Percentiles rank a stretch among this genome's conserved stretches.
phyloP scores from a whole-genome alignment of 2,113 vertebrate species.

The Beaufortia kweichowensis region DNA sequence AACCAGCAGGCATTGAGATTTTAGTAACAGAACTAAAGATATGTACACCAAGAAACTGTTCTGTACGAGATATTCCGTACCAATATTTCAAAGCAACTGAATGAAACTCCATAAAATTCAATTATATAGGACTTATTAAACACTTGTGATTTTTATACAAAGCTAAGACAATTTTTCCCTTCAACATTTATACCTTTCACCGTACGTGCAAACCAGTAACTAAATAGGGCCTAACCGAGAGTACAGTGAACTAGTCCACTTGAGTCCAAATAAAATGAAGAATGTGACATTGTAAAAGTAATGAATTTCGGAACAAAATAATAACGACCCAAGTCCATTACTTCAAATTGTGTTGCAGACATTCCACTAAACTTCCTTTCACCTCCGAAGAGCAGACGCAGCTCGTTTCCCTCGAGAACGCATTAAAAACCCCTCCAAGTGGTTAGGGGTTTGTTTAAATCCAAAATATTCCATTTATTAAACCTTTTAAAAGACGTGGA shows the following conservation, averaged over 20 bases:
- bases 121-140: constrained; percentile 32
- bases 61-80: neutral
- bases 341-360: constrained; percentile 60
- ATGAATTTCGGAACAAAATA: constrained; percentile 66
- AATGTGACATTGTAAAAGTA: constrained; percentile 63
- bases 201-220: constrained; percentile 17
- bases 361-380: constrained; percentile 57
- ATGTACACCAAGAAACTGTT: neutral
- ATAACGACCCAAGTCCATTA: constrained; percentile 56
- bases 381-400: constrained; percentile 52
- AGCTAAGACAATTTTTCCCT: constrained; percentile 26
- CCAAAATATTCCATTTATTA: constrained; percentile 62
- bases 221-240: neutral
- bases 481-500: constrained; percentile 60
- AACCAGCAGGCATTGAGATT: constrained; percentile 12
- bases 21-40: neutral
- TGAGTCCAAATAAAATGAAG: constrained; percentile 58
- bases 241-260: constrained; percentile 40
- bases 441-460: constrained; percentile 58
- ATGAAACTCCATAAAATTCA: constrained; percentile 1
- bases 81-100: constrained; percentile 9
- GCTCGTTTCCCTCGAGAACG: constrained; percentile 49
- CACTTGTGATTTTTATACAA: constrained; percentile 34
- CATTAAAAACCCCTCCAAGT: constrained; percentile 59
- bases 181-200: constrained; percentile 26